phyloP scores from a whole-genome alignment of 1,140 invertebrate species.

The Drosophila oshimai region DNA sequence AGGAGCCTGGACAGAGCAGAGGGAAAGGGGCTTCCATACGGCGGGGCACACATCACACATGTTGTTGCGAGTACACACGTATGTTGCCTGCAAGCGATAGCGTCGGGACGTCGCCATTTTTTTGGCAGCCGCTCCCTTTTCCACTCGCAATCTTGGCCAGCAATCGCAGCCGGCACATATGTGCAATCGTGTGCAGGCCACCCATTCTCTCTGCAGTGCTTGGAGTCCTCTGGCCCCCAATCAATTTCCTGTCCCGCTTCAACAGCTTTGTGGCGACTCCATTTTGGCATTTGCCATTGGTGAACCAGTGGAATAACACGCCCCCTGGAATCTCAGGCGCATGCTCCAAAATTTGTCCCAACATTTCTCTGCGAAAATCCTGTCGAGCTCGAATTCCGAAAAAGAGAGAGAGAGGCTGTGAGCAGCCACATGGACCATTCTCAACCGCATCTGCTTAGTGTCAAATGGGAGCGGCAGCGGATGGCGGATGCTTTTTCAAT shows the following conservation, averaged over 20 bases:
- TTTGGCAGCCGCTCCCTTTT: slow-evolving; percentile 14
- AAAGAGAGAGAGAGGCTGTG: neutral
- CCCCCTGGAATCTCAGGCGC: slow-evolving; percentile 36
- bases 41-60: slow-evolving; percentile 82
- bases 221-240: slow-evolving; percentile 36
- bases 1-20: neutral
- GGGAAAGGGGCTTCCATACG: slow-evolving; percentile 69
- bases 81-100: slow-evolving; percentile 82
- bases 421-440: slow-evolving; percentile 14
- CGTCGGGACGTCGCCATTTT: slow-evolving; percentile 45
- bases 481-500: slow-evolving; percentile 39
- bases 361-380: slow-evolving; percentile 7
- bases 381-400: slow-evolving; percentile 54
- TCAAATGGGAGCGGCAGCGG: slow-evolving; percentile 52
- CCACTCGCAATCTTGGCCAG: slow-evolving; percentile 64
- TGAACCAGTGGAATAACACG: slow-evolving; percentile 66
- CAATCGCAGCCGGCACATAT: slow-evolving; percentile 75
- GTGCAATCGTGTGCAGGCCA: slow-evolving; percentile 66
- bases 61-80: slow-evolving; percentile 82
- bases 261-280: slow-evolving; percentile 52
- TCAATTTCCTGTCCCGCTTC: slow-evolving; percentile 55
- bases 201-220: too few species aligned
- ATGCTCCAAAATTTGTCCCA: slow-evolving; percentile 42
- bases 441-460: slow-evolving; percentile 62
- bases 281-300: slow-evolving; percentile 78